Evolutionary conservation across 2,113 vertebrate species (phyloP), one percentile per base, ranked within the genome.

Genomic region (Dicerorhinus sumatrensis): DNA sequence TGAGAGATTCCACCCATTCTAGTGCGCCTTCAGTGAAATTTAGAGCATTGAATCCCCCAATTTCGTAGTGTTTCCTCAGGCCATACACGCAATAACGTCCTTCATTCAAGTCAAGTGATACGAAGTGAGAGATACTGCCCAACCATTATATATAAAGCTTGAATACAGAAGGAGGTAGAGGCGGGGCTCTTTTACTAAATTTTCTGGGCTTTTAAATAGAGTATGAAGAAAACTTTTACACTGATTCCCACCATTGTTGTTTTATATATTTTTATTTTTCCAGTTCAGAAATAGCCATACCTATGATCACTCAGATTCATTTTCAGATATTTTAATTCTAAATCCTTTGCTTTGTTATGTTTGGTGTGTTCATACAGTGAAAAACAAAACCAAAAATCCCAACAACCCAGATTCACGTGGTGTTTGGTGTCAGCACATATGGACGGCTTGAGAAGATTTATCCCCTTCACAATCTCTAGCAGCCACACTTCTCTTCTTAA

Each of bases 1-100:
- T 80, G 91, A 95, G 58, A 67, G 63, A 65, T 96, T 98, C 83
- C 84, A 96, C n/a, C 95, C 73, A 91, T 98, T 89, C 84, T 88
- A 51, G 58, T 77, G 0, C 91, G 80, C 16, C 96, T 97, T 95
- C 94, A 76, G 92, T 93, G 48, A 92, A 83, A 96, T 85, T 67
- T 60, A 48, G 70, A 75, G 80, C 46, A 63, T 16, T 27, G 67
- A 97, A 84, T 95, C 46, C 63, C 33, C 86, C 93, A 93, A 96
- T 95, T 97, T 96, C 63, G 54, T 93, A 14, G 5, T 51, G 46
- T 94, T 96, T n/a, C 88, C 83, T 92, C 33, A 97, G 72, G 67
- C 56, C 75, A 42, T 18, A 0, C 56, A 51, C 2, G 1, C 20
- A 54, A 83, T 96, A 96, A 92, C 81, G 84, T 46, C 51, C 21